Evolutionary conservation across 2,113 vertebrate genomes (phyloP), one percentile per base, ranked within the genome.

Genomic region (Pteropus alecto): DNA sequence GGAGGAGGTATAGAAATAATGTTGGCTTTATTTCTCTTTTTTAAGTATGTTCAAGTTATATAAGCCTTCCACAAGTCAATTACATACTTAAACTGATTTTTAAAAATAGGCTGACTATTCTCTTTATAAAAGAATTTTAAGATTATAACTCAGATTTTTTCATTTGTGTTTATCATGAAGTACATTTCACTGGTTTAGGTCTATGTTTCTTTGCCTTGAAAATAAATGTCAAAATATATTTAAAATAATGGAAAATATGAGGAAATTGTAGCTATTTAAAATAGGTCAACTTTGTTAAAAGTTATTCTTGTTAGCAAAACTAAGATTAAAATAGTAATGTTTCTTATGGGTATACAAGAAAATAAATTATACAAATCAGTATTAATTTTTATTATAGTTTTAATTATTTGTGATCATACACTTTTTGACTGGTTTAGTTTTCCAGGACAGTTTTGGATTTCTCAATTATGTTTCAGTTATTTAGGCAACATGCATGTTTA

Each of bases 151-250:
- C 91, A 35, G 46, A 93, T 96, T 28, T 97, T 18, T 11, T 28
- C 3, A n/a, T 68, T 84, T 95, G 24, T 84, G 30, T 71, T 91
- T 96, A 70, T 81, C 85, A 92, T 91, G 35, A 93, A 97, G 74
- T 87, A 12, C 86, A 24, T 78, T 77, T 97, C 19, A 41, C 41
- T 91, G 19, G 41, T 82, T 96, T 19, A 77, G 0, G 35, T 94
- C 26, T 67, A 2, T 91, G 13, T 54, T 89, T 84, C 58, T 38
- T 95, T 74, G 30, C 46, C 60, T 91, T 96, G n/a, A 94, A 95
- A 88, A 68, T 86, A 93, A 93, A 60, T 94, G 4, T 94, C n/a
- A 26, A 68, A 22, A 41, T 88, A 73, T 41, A 79, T 87, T 95
- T 92, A 83, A 74, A 94, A 77, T 88, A 63, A 54, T 95, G 6